phyloP scores from a whole-genome alignment of 2,797 vertebrate species.

The Danio kyathit region DNA sequence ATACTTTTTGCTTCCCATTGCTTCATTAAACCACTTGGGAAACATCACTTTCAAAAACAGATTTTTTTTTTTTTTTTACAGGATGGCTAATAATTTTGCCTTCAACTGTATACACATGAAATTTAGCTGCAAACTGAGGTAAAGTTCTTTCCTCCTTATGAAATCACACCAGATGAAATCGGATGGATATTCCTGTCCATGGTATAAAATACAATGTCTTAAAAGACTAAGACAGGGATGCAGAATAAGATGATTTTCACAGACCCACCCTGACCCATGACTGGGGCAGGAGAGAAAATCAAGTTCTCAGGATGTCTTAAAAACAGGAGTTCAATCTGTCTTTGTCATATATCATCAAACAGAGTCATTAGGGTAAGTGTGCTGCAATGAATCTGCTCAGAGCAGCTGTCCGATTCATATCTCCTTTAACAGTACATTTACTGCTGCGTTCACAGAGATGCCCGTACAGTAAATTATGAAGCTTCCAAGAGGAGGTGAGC shows the following conservation, averaged over 20 bases:
- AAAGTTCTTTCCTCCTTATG: too few species aligned
- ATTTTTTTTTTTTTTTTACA: too few species aligned
- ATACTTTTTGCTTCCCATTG: too few species aligned
- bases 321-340: constrained; percentile 41
- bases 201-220: neutral
- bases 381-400: constrained; percentile 66
- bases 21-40: too few species aligned
- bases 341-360: constrained; percentile 58
- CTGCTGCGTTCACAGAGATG: constrained; percentile 59
- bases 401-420: constrained; percentile 74
- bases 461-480: constrained; percentile 59
- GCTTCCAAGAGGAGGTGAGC: constrained; percentile 60
- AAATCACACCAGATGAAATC: too few species aligned
- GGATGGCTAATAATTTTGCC: too few species aligned
- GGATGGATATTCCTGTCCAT: neutral
- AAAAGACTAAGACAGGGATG: neutral
- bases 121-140: too few species aligned
- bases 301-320: constrained; percentile 45
- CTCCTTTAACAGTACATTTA: constrained; percentile 67
- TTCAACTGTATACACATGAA: too few species aligned
- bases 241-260: constrained; percentile 37
- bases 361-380: constrained; percentile 66
- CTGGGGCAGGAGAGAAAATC: constrained; percentile 34
- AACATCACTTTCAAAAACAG: too few species aligned
- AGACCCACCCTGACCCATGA: constrained; percentile 12